phyloP scores from a whole-genome alignment of 1,140 invertebrate genomes.

The Condylostylus longicornis region DNA sequence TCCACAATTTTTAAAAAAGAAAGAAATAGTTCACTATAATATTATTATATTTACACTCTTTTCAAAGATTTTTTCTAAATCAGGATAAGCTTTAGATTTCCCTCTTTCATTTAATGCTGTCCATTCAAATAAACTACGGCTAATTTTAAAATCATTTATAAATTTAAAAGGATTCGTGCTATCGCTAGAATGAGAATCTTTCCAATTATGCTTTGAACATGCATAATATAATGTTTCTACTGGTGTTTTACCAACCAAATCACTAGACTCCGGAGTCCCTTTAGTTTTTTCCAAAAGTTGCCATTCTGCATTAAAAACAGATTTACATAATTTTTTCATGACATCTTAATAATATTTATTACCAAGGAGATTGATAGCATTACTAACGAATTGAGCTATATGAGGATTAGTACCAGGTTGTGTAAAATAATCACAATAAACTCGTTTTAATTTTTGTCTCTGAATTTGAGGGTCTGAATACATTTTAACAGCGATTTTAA shows the following conservation, averaged over 20 bases:
- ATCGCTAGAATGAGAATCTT: conserved; percentile 20
- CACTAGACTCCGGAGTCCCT: conserved; percentile 8
- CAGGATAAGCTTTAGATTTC: conserved; percentile 24
- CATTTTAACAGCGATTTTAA: conserved; percentile 32
- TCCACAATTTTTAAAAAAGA: neutral
- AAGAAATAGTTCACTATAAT: neutral
- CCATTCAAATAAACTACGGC: conserved; percentile 27
- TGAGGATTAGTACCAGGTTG: conserved; percentile 31
- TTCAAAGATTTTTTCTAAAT: conserved; percentile 28
- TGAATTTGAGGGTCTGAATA: conserved; percentile 28
- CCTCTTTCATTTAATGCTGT: conserved; percentile 26
- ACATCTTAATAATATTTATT: conserved; percentile 8
- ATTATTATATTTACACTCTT: conserved; percentile 10
- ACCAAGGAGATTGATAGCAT: conserved; percentile 37
- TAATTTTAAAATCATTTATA: conserved; percentile 21
- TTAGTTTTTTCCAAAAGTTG: conserved; percentile 15
- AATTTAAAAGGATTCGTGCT: conserved; percentile 20
- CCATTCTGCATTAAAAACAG: conserved; percentile 1
- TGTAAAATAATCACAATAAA: conserved; percentile 33
- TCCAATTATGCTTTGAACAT: conserved; percentile 25
- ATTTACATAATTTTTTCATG: neutral
- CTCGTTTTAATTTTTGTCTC: conserved; percentile 29
- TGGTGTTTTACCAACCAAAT: conserved; percentile 8
- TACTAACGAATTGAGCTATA: conserved; percentile 30
- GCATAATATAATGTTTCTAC: conserved; percentile 26